phyloP scores from a whole-genome alignment of 2,797 vertebrate species.

The Cryptoprocta ferox region DNA sequence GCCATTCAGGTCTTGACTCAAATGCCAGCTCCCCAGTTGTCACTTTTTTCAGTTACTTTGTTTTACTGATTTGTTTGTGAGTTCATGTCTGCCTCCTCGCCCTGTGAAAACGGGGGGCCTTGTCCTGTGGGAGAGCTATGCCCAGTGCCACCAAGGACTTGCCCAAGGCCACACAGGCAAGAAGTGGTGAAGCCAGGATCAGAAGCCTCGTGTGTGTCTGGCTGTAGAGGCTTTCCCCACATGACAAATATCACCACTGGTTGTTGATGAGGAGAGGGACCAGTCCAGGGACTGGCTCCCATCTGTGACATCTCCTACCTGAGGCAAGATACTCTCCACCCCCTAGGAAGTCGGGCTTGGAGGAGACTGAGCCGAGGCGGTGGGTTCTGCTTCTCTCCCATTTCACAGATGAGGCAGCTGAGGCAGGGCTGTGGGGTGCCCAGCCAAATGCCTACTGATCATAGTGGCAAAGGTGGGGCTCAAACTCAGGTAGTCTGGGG shows the following conservation, averaged over 20 bases:
- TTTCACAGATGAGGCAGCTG: background rate
- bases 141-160: background rate
- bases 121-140: background rate
- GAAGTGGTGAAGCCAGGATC: background rate
- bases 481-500: background rate
- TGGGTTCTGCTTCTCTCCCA: background rate
- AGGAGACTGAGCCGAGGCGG: background rate
- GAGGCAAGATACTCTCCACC: background rate
- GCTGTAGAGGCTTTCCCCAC: background rate
- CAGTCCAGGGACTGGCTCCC: background rate
- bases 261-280: fast-evolving
- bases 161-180: fast-evolving
- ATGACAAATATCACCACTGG: background rate
- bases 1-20: background rate
- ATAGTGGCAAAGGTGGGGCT: background rate
- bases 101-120: background rate
- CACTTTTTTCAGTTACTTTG: background rate
- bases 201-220: background rate
- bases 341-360: background rate
- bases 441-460: background rate
- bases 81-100: background rate
- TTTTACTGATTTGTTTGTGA: background rate
- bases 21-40: background rate
- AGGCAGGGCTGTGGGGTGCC: background rate
- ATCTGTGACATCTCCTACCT: background rate